phyloP scores from a whole-genome alignment of 92 coral and sea anemone genomes.

The Micromussa lordhowensis region DNA sequence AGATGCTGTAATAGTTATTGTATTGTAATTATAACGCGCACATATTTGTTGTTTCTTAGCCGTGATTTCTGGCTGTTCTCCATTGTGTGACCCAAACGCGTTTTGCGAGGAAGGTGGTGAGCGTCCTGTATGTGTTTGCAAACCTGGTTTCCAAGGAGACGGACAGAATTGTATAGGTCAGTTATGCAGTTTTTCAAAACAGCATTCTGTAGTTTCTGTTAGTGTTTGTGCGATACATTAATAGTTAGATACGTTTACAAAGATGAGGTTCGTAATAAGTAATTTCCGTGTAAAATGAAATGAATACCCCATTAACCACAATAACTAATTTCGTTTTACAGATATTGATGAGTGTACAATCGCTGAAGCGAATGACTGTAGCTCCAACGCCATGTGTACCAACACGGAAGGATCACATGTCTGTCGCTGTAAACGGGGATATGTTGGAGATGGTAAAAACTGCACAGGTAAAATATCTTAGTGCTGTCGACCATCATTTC shows the following conservation, averaged over 20 bases:
- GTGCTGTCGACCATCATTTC: background rate
- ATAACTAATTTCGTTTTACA: background rate
- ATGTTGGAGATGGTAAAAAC: slow-evolving; percentile 4
- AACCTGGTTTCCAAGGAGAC: slow-evolving; percentile 39
- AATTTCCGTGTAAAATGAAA: background rate
- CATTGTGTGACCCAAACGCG: slow-evolving; percentile 46
- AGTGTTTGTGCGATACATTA: too few species aligned
- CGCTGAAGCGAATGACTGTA: slow-evolving; percentile 21
- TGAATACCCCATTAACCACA: background rate
- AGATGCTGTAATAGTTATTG: background rate
- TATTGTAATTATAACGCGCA: background rate
- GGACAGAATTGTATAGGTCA: slow-evolving; percentile 55
- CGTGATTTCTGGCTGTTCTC: background rate
- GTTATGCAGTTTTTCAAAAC: background rate
- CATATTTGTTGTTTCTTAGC: background rate
- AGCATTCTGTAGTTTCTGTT: background rate
- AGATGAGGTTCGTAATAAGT: too few species aligned
- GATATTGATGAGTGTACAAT: slow-evolving; percentile 24
- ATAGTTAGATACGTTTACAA: background rate
- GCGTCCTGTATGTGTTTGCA: slow-evolving; percentile 24
- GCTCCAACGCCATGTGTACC: slow-evolving; percentile 36
- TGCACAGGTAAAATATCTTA: slow-evolving; percentile 8
- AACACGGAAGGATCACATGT: slow-evolving; percentile 28
- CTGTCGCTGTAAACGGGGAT: slow-evolving; percentile 54
- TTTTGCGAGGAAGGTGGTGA: slow-evolving; percentile 34